These are phyloP conservation scores for Mythimna vitellina DNA, from an alignment of 2,888 invertebrate species.

Conservation along the genomic window DNA sequence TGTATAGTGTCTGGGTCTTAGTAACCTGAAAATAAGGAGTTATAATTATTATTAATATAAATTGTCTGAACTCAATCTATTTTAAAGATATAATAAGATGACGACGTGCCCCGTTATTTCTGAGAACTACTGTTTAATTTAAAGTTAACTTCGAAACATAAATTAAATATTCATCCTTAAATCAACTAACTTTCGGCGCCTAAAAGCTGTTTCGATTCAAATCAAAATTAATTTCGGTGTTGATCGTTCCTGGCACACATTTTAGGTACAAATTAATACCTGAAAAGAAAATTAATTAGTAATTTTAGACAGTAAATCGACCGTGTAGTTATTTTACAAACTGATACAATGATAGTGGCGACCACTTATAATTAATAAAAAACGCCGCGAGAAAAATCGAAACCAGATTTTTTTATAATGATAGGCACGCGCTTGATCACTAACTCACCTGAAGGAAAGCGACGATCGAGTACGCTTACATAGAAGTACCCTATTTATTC, in stretches of 20 bases:
- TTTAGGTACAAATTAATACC: neutral
- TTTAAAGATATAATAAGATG: neutral
- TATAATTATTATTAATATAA: neutral
- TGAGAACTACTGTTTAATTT: neutral
- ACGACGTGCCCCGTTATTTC: neutral
- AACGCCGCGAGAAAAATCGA: too few relatives aligned
- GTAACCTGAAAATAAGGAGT: too few relatives aligned
- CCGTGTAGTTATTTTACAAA: neutral
- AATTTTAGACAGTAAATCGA: neutral
- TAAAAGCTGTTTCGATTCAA: constrained; percentile 9
- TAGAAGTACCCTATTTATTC: too few relatives aligned
- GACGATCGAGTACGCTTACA: too few relatives aligned
- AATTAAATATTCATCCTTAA: neutral
- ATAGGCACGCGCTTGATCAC: too few relatives aligned
- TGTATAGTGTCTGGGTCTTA: too few relatives aligned
- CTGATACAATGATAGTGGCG: neutral
- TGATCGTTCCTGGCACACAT: neutral
- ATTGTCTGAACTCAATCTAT: neutral
- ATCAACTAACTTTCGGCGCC: constrained; percentile 2
- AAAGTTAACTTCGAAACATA: neutral
- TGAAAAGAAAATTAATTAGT: constrained; percentile 26
- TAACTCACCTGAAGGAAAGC: too few relatives aligned
- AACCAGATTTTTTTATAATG: neutral
- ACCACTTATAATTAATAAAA: too few relatives aligned
- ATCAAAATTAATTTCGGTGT: constrained; percentile 20